Conservation (phyloP, 2,113 vertebrate genomes). For the Coreoperca whiteheadi region DNA sequence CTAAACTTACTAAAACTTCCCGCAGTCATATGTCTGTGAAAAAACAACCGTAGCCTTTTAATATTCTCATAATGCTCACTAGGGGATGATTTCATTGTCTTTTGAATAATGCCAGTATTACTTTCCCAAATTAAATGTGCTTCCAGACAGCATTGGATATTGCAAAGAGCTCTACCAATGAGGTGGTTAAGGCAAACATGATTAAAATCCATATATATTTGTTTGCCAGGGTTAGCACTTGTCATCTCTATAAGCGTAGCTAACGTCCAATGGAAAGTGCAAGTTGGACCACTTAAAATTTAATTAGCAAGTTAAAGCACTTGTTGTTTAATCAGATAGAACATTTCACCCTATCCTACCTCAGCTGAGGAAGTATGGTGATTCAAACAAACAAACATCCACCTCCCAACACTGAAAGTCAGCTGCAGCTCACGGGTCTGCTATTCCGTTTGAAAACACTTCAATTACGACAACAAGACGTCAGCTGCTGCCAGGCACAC, state of each 20-base stretch:
- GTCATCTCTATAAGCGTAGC: not conserved
- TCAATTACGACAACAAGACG: conserved; percentile 12
- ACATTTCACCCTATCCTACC: not conserved
- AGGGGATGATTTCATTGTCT: not conserved
- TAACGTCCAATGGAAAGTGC: not conserved
- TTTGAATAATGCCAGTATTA: conserved; percentile 6
- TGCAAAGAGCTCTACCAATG: not conserved
- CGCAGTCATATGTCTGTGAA: conserved; percentile 11
- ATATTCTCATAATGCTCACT: not conserved
- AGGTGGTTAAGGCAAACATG: not conserved
- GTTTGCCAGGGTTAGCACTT: not conserved
- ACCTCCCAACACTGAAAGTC: not conserved
- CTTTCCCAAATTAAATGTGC: not conserved
- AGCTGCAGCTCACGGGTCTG: not conserved
- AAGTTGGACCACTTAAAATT: not conserved
- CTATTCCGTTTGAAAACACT: conserved; percentile 27
- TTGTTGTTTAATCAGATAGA: conserved; percentile 9
- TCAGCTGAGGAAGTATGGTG: not conserved
- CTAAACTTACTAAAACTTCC: not conserved
- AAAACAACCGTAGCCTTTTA: conserved; percentile 9
- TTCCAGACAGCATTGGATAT: not conserved
- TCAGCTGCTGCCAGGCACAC: conserved; percentile 6
- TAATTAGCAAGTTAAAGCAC: not conserved
- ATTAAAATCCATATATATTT: not conserved
- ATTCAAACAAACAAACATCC: conserved; percentile 9